Base-by-base conservation (phyloP, 2,113 vertebrate genomes). In the Eleginops maclovinus region DNA sequence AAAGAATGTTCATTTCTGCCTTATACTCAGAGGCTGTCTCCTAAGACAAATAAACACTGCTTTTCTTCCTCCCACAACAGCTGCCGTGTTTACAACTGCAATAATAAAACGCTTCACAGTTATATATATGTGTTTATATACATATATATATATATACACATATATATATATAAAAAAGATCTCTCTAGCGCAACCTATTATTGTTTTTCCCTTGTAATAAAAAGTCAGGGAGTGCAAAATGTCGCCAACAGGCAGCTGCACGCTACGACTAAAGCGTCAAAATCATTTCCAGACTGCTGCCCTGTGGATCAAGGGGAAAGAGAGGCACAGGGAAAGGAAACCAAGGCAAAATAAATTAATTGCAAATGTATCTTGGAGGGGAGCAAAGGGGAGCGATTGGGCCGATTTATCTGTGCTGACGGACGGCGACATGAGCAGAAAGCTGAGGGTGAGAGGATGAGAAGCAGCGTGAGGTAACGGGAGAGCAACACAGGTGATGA, bases 251-350 rank as follows among this genome's bases (percentile, higher is more conserved):
- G 86, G 87, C 92, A 93, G 88, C 91, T 84, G 82, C 90, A 92
- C 66, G 81, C 88, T 89, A 87, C 86, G 84, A 77, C 82, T 90
- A 89, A 91, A 87, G 84, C 87, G 65, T 88, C 87, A 83, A 95
- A 94, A 94, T 93, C 60, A 89, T 72, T 94, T 94, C 94, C 94
- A 94, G 94, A 93, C 87, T 24, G 51, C 67, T 73, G 65, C 31
- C 63, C 87, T 61, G 44, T 51, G 83, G 91, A 93, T 93, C 90
- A 90, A 93, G 94, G 87, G 84, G 72, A 88, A 77, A 46, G 76
- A 70, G 68, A 82, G 84, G 87, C 78, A 73, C 46, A 16, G 71
- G 40, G 56, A 86, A 75, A 90, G 82, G 74, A 92, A 90, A 89
- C 80, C 62, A 41, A 79, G 80, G 88, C 77, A 80, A 93, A 92